phyloP scores from a whole-genome alignment of 2,113 vertebrate species.

The Neolamprologus fasciatus region DNA sequence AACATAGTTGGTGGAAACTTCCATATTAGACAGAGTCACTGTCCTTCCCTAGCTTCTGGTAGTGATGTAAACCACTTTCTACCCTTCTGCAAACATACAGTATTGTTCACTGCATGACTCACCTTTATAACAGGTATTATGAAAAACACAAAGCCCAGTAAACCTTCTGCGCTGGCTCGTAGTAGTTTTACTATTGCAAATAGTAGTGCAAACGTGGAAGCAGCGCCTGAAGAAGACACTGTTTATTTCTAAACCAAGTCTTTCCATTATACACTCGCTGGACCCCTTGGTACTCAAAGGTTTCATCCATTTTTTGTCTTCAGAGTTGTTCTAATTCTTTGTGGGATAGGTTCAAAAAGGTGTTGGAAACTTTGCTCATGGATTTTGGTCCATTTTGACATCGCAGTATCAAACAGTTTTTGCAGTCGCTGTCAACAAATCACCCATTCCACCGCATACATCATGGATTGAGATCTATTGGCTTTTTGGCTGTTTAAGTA shows the following conservation, averaged over 20 bases:
- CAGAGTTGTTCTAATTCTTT: background rate
- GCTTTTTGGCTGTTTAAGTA: background rate
- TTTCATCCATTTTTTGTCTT: background rate
- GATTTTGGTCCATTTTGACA: background rate
- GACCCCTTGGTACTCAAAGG: background rate
- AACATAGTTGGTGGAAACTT: background rate
- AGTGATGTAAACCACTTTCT: background rate
- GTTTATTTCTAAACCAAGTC: background rate
- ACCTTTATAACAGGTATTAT: constrained; percentile 10
- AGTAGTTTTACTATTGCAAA: background rate
- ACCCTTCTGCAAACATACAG: background rate
- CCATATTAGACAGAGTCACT: background rate
- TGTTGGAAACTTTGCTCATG: background rate
- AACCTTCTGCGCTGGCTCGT: background rate
- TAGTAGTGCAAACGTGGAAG: background rate
- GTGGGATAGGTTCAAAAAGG: rapidly evolving
- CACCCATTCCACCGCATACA: background rate
- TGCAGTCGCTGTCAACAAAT: background rate
- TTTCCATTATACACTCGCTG: background rate
- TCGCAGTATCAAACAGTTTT: background rate
- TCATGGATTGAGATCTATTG: background rate
- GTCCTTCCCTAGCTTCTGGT: background rate
- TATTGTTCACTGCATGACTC: constrained; percentile 17
- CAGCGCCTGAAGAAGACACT: background rate
- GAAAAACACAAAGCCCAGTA: background rate